These are phyloP conservation scores for Cavia porcellus DNA, from an alignment of 2,113 vertebrate species.

Conservation along the genomic window DNA sequence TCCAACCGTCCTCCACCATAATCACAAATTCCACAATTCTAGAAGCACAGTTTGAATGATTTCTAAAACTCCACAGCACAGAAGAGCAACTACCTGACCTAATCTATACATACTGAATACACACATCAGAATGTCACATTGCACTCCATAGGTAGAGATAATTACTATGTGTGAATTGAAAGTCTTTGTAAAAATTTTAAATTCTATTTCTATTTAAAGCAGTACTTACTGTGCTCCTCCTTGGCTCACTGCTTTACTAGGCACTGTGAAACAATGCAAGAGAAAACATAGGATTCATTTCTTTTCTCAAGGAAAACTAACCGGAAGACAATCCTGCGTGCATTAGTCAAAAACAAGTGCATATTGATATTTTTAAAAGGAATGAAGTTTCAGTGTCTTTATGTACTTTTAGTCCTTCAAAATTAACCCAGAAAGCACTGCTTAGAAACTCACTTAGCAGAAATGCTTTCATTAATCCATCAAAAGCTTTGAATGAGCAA, in stretches of 20 bases:
- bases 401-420: constrained; percentile 47
- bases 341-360: constrained; percentile 16
- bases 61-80: neutral
- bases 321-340: neutral
- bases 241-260: neutral
- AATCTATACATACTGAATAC: neutral
- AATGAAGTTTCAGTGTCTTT: constrained; percentile 27
- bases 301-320: neutral
- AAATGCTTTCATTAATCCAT: constrained; percentile 73
- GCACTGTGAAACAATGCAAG: neutral
- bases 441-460: constrained; percentile 56
- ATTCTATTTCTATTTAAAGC: neutral
- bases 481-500: constrained; percentile 67
- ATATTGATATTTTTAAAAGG: neutral
- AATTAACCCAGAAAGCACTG: constrained; percentile 50
- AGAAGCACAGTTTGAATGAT: too few species aligned
- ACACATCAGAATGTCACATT: neutral
- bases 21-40: constrained; percentile 15
- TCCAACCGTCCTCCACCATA: neutral
- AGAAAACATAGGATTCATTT: neutral
- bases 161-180: neutral
- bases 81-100: neutral
- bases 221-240: neutral
- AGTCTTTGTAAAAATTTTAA: neutral
- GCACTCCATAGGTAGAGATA: too few species aligned